These are phyloP conservation scores for Iguana delicatissima DNA, from an alignment of 2,797 vertebrate species.

Conservation along the genomic window DNA sequence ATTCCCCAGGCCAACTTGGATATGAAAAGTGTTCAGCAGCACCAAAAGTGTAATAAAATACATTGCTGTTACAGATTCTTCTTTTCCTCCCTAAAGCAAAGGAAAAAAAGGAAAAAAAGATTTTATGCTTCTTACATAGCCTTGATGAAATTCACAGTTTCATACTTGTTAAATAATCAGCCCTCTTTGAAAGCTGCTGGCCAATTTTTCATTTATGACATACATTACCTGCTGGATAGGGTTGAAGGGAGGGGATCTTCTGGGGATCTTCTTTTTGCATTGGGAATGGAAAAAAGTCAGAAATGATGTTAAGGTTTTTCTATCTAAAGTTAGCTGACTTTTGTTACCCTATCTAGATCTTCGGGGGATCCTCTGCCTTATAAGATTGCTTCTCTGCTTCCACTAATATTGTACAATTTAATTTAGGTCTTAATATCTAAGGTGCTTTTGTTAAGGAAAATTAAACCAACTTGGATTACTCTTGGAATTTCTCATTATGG, in stretches of 20 bases:
- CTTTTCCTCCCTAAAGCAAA: neutral
- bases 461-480: neutral
- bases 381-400: neutral
- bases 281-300: neutral
- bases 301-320: neutral
- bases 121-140: neutral
- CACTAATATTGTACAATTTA: neutral
- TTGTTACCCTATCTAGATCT: neutral
- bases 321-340: neutral
- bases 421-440: too few relatives aligned
- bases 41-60: conserved; percentile 5
- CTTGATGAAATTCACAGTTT: neutral
- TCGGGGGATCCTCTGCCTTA: neutral
- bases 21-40: neutral
- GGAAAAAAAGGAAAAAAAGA: neutral
- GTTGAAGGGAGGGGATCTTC: neutral
- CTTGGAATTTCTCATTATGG: neutral
- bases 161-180: neutral
- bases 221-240: neutral
- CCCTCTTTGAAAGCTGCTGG: neutral
- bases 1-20: neutral
- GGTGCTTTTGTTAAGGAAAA: neutral
- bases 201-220: neutral
- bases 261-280: neutral
- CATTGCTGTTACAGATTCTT: neutral